Conservation (phyloP, 2,113 vertebrate species). For the Hippocampus guttulatus region DNA sequence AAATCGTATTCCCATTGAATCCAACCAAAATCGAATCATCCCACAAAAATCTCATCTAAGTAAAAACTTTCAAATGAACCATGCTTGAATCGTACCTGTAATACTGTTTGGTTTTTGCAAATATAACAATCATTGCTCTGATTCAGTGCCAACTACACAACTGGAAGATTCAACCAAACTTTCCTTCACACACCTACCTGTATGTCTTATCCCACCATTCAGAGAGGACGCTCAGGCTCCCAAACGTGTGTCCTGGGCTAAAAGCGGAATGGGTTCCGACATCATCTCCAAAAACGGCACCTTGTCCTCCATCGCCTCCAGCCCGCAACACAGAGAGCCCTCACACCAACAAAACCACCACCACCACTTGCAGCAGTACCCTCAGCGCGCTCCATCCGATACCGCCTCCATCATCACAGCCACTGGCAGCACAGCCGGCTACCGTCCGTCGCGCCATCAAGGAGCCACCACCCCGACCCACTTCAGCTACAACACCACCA, state of each 20-base stretch:
- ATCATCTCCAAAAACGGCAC: conserved; percentile 86
- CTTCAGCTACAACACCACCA: conserved; percentile 65
- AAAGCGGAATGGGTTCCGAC: conserved; percentile 78
- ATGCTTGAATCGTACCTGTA: no score
- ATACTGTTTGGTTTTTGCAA: no score
- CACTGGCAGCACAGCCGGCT: conserved; percentile 68
- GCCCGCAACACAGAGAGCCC: conserved; percentile 64
- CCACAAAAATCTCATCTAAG: no score
- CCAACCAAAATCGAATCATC: no score
- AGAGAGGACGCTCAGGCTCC: conserved; percentile 88
- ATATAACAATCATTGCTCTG: neutral
- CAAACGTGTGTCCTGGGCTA: conserved; percentile 82
- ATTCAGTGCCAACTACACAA: neutral
- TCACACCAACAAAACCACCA: conserved; percentile 50
- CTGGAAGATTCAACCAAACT: neutral
- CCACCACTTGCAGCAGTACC: conserved; percentile 70
- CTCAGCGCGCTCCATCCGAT: conserved; percentile 69
- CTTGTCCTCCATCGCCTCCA: conserved; percentile 81
- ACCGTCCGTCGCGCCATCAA: conserved; percentile 51
- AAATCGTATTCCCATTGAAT: no score
- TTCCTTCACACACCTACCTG: neutral
- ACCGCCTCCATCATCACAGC: conserved; percentile 76
- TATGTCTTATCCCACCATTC: conserved; percentile 8
- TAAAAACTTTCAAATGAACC: no score
- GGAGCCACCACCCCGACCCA: conserved; percentile 56